Base-by-base conservation (phyloP, 1,140 invertebrate genomes). In the Heliconius congener region DNA sequence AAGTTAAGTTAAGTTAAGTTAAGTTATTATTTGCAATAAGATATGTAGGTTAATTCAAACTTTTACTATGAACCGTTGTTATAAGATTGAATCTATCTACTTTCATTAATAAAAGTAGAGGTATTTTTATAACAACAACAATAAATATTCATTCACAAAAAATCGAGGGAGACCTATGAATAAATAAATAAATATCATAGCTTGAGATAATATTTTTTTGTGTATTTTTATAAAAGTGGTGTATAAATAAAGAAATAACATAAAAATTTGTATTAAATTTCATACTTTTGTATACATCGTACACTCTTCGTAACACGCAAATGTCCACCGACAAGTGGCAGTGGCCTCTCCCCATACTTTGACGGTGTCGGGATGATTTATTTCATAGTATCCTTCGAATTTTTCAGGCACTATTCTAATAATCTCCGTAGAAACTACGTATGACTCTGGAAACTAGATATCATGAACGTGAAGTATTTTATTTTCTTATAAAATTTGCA, bases 291-390 rank as follows among this genome's bases (percentile, higher is more conserved):
- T 71, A 39, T 71, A 71, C 60, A 66, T 66, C 13, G 23, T 66
- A 46, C 91, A 90, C 72, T 89, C 86, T 71, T 90, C 89, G 57
- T 91, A 93, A 74, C 91, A 93, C 4, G 89, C 87, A 39, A 87
- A 90, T 0, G 83, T 86, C 90, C 90, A 93, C 0, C 86, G 86
- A 71, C 91, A 93, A 0, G 87, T 90, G 18, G 88, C 91, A 8
- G 84, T 84, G 1, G 91, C 90, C 73, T 93, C 91, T 46, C 93
- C 93, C 91, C 93, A 94, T 34, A 90, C 90, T 77, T 92, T 90
- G n/a, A 94, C 82, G 1, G 77, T 84, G 3, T 90, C 85, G 11
- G 93, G 86, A 39, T 87, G 85, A 71, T 88, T 86, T 16, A 93
- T 87, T 79, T 94, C 91, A 66, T 91, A 94, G 74, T 89, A 88